A percentile compares a stretch with the other conserved stretches of the same genome.
phyloP scores from a whole-genome alignment of 35 echinoderm and acorn worm genomes.

The Nesometra sesokonis region DNA sequence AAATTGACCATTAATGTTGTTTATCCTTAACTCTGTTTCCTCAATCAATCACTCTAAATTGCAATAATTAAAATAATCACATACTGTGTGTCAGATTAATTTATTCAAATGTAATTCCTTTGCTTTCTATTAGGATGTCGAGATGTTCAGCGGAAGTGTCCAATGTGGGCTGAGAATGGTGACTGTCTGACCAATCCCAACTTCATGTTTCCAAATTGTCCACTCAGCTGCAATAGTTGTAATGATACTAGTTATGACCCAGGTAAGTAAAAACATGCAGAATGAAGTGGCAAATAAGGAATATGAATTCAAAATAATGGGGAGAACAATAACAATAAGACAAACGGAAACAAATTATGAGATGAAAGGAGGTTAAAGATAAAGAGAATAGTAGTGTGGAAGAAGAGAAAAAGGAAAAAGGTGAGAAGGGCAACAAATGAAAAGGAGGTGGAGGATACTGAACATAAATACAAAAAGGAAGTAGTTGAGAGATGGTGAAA shows the following conservation, averaged over 20 bases:
- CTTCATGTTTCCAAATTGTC: conserved; percentile 86
- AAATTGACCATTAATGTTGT: too few relatives aligned
- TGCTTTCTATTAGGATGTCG: conserved; percentile 3
- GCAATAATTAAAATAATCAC: too few relatives aligned
- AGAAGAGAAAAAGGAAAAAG: too few relatives aligned
- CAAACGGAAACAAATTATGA: too few relatives aligned
- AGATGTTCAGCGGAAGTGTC: conserved; percentile 55
- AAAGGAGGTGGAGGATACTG: not conserved
- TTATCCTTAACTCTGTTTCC: too few relatives aligned
- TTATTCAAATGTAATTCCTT: too few relatives aligned
- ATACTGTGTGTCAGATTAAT: too few relatives aligned
- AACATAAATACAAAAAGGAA: not conserved
- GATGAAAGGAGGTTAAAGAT: too few relatives aligned
- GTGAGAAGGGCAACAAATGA: not conserved
- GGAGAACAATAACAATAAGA: not conserved
- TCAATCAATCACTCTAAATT: too few relatives aligned
- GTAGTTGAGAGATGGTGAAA: not conserved
- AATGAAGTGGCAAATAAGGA: not conserved
- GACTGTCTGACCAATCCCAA: conserved; percentile 67
- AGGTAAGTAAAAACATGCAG: not conserved
- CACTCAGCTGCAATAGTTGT: conserved; percentile 53
- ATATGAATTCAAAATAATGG: not conserved
- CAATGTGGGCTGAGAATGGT: conserved; percentile 42
- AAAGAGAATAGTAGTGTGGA: too few relatives aligned
- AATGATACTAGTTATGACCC: not conserved